Percentiles rank a stretch among this genome's conserved stretches.
These are phyloP conservation scores for Ceyx cyanopectus DNA, from an alignment of 2,113 vertebrate genomes.

Conservation along the genomic window DNA sequence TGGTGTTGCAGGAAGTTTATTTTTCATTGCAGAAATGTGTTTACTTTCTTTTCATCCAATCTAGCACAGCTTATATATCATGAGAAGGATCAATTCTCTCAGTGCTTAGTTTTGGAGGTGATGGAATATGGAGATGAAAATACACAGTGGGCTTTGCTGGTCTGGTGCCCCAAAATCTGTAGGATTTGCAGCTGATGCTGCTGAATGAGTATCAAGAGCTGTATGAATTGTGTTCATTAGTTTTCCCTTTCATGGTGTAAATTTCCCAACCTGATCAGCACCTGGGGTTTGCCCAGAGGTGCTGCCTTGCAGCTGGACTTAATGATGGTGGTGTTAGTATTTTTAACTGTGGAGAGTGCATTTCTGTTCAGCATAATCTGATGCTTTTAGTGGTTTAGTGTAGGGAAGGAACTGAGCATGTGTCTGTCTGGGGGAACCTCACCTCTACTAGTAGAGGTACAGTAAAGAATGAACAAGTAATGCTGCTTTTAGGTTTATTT, in stretches of 20 bases:
- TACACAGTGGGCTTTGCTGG: background rate
- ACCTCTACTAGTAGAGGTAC: background rate
- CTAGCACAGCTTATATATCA: background rate
- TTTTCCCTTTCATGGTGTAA: background rate
- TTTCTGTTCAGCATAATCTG: background rate
- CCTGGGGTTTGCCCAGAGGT: background rate
- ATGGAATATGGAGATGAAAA: background rate
- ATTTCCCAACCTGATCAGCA: background rate
- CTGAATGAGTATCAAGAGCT: background rate
- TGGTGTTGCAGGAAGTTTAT: background rate
- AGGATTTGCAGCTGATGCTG: background rate
- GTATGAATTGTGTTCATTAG: background rate
- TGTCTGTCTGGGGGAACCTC: background rate
- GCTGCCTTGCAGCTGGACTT: background rate
- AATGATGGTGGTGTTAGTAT: background rate
- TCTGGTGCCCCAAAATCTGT: background rate
- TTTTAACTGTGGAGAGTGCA: background rate
- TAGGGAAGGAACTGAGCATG: background rate
- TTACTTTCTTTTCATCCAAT: background rate
- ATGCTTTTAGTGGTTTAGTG: background rate
- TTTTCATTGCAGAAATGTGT: background rate
- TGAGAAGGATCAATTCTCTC: background rate
- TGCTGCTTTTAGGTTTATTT: background rate
- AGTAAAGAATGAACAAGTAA: background rate
- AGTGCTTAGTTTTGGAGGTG: background rate